These are phyloP conservation scores for Meganola albula DNA, from an alignment of 2,888 invertebrate species.

Conservation along the genomic window DNA sequence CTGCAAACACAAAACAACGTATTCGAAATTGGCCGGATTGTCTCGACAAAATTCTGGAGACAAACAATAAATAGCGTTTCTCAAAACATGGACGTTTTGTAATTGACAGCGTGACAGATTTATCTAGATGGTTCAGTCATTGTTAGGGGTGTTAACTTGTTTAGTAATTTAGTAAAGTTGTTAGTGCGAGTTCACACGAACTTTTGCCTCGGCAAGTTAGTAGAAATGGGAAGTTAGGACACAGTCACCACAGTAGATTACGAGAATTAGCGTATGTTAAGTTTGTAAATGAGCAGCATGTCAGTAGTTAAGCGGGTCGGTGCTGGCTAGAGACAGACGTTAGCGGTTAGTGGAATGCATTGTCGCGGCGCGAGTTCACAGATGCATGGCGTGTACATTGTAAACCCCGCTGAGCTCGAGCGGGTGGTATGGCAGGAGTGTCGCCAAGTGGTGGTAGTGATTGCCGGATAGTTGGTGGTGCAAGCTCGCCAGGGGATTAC, in stretches of 20 bases:
- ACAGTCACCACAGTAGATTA: conserved; percentile 61
- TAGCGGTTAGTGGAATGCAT: conserved; percentile 74
- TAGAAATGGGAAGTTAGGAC: conserved; percentile 60
- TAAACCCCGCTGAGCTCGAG: conserved; percentile 81
- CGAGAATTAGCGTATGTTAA: conserved; percentile 58
- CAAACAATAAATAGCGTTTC: conserved; percentile 67
- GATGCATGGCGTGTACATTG: conserved; percentile 87
- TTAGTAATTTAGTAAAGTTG: conserved; percentile 72
- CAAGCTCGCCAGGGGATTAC: conserved; percentile 91
- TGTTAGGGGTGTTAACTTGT: conserved; percentile 71
- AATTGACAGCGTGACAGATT: conserved; percentile 68
- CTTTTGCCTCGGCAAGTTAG: conserved; percentile 64
- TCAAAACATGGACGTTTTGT: conserved; percentile 70
- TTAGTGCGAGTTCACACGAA: conserved; percentile 69
- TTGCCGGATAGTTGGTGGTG: conserved; percentile 82
- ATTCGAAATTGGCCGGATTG: conserved; percentile 65
- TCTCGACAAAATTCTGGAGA: conserved; percentile 61
- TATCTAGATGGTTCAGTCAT: conserved; percentile 76
- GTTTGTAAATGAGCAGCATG: conserved; percentile 50
- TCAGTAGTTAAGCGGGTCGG: conserved; percentile 49
- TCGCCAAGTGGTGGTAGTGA: conserved; percentile 80
- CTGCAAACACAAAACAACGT: conserved; percentile 62
- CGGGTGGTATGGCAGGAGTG: conserved; percentile 82
- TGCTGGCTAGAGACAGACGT: conserved; percentile 47
- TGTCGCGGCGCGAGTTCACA: conserved; percentile 81